Evolutionary conservation across 2,888 invertebrate species (phyloP).

Genomic region (Drosophila formosana): DNA sequence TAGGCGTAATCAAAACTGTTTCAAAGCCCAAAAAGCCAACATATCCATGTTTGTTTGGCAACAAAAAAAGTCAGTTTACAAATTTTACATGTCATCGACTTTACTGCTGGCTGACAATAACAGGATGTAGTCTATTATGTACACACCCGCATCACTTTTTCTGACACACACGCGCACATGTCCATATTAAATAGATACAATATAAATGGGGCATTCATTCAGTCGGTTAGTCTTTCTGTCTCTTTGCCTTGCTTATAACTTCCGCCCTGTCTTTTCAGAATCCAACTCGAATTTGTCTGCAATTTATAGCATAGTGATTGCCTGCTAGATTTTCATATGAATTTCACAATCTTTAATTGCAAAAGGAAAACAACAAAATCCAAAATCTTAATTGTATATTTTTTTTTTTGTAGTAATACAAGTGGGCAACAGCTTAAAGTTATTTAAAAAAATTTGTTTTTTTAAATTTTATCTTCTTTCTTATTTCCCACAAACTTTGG

Average conservation of each 20-base stretch:
- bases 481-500: no score
- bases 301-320: slow-evolving; percentile 29
- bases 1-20: slow-evolving; percentile 24
- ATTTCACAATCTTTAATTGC: no score
- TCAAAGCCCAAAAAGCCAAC: slow-evolving; percentile 9
- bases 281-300: slow-evolving; percentile 35
- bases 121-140: slow-evolving; percentile 67
- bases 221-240: slow-evolving; percentile 21
- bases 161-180: slow-evolving; percentile 19
- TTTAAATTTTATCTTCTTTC: no score
- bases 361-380: no score
- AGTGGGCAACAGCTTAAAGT: no score
- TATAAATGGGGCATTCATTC: background rate
- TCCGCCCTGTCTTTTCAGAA: slow-evolving; percentile 34
- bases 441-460: no score
- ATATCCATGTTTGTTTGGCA: slow-evolving; percentile 2
- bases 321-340: no score
- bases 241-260: slow-evolving; percentile 30
- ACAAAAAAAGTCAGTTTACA: slow-evolving; percentile 49
- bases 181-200: slow-evolving; percentile 8
- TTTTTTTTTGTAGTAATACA: no score
- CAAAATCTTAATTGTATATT: no score
- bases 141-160: slow-evolving; percentile 34
- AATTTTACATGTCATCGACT: slow-evolving; percentile 67
- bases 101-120: slow-evolving; percentile 42